Evolutionary conservation across 2,797 vertebrate genomes (phyloP).

Genomic region (Epinephelus malabaricus): DNA sequence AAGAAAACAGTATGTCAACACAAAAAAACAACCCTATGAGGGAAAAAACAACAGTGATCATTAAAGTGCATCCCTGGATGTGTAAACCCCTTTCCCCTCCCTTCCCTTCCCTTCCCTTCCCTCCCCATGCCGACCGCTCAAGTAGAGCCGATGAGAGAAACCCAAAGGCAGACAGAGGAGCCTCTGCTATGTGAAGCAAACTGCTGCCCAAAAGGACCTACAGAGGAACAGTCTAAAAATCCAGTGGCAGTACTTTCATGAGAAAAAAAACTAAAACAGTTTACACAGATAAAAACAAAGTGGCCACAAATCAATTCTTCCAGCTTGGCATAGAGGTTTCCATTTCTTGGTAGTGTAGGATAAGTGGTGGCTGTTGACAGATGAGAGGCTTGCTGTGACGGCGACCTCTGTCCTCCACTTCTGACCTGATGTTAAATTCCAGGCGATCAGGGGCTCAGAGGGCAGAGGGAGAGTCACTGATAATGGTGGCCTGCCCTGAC

Average conservation of each 20-base stretch:
- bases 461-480: conserved; percentile 57
- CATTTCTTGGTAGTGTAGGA: conserved; percentile 64
- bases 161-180: conserved; percentile 62
- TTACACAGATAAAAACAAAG: conserved; percentile 71
- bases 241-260: conserved; percentile 85
- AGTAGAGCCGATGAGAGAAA: conserved; percentile 66
- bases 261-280: conserved; percentile 63
- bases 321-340: conserved; percentile 74
- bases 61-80: conserved; percentile 87
- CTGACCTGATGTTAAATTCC: conserved; percentile 42
- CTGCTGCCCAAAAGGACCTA: conserved; percentile 67
- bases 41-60: conserved; percentile 77
- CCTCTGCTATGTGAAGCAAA: conserved; percentile 62
- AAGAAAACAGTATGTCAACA: conserved; percentile 64
- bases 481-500: conserved; percentile 47
- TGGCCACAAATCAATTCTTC: conserved; percentile 74
- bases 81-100: conserved; percentile 40
- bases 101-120: conserved; percentile 31
- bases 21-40: conserved; percentile 42
- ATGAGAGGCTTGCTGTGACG: conserved; percentile 54
- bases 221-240: conserved; percentile 77
- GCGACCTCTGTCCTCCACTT: conserved; percentile 52
- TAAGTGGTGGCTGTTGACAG: conserved; percentile 58
- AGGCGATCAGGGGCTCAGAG: conserved; percentile 48
- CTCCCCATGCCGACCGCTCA: conserved; percentile 57